A percentile compares a stretch with the other conserved stretches of the same genome.
These are phyloP conservation scores for Sternotherus odoratus DNA, from an alignment of 2,797 vertebrate genomes.

Conservation along the genomic window DNA sequence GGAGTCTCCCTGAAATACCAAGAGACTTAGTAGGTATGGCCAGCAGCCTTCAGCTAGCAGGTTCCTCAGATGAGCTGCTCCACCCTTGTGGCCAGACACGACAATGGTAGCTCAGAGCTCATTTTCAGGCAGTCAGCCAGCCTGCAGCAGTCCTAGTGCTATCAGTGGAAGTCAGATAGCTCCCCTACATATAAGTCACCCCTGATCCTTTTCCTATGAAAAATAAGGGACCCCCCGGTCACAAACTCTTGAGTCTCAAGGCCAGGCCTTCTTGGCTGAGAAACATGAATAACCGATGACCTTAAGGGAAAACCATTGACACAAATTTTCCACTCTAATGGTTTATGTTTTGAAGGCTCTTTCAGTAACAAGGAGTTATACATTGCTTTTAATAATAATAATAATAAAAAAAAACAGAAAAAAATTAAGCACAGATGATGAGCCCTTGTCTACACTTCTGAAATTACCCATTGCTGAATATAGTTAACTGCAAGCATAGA, in stretches of 20 bases:
- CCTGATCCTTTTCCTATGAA: slow-evolving; percentile 64
- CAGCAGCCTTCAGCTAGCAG: background rate
- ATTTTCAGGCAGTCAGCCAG: slow-evolving; percentile 35
- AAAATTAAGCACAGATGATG: slow-evolving; percentile 12
- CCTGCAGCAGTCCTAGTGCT: slow-evolving; percentile 65
- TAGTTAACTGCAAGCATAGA: slow-evolving; percentile 62
- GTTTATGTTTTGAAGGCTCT: background rate
- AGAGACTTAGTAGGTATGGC: too few species aligned
- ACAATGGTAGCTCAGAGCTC: background rate
- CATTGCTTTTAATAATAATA: background rate
- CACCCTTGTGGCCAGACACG: background rate
- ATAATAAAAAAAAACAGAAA: background rate
- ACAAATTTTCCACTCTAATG: slow-evolving; percentile 31
- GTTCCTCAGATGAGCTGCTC: slow-evolving; percentile 21
- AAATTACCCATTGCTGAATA: background rate
- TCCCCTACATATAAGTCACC: slow-evolving; percentile 16
- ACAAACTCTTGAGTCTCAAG: slow-evolving; percentile 46
- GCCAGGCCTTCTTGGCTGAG: background rate
- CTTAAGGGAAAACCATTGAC: slow-evolving; percentile 31
- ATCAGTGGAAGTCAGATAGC: slow-evolving; percentile 35
- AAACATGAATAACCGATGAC: slow-evolving; percentile 22
- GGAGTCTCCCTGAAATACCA: background rate
- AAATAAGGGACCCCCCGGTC: slow-evolving; percentile 54
- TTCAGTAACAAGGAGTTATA: background rate
- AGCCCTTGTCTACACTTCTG: slow-evolving; percentile 30